phyloP scores from a whole-genome alignment of 2,797 vertebrate species.

The Luscinia luscinia region DNA sequence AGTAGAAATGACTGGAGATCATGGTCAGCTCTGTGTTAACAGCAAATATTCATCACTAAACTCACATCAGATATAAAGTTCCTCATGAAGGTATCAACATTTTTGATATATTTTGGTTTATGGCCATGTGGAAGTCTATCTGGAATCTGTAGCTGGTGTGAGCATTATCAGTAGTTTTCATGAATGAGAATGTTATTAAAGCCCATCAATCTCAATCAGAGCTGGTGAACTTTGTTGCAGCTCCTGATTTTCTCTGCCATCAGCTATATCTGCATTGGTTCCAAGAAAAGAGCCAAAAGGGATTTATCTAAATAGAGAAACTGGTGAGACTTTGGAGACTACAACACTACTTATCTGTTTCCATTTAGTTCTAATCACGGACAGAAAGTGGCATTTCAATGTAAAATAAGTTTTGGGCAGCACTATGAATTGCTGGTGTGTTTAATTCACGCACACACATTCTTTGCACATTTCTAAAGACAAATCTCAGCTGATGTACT shows the following conservation, averaged over 20 bases:
- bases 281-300: neutral
- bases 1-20: neutral
- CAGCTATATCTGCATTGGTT: neutral
- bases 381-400: neutral
- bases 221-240: neutral
- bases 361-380: neutral
- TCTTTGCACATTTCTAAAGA: neutral
- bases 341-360: neutral
- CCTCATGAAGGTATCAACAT: neutral
- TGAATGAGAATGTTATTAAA: constrained; percentile 36
- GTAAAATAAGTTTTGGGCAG: neutral
- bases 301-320: neutral
- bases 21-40: neutral
- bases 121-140: neutral
- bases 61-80: neutral
- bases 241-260: neutral
- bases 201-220: constrained; percentile 9
- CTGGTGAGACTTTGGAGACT: neutral
- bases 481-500: neutral
- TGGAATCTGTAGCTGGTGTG: neutral
- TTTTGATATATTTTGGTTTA: neutral
- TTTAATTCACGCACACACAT: neutral
- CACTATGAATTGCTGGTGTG: neutral
- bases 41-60: neutral
- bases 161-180: constrained; percentile 11